A percentile compares a stretch with the other conserved stretches of the same genome.
phyloP scores from a whole-genome alignment of 2,888 invertebrate species.

The Lasius platythorax region DNA sequence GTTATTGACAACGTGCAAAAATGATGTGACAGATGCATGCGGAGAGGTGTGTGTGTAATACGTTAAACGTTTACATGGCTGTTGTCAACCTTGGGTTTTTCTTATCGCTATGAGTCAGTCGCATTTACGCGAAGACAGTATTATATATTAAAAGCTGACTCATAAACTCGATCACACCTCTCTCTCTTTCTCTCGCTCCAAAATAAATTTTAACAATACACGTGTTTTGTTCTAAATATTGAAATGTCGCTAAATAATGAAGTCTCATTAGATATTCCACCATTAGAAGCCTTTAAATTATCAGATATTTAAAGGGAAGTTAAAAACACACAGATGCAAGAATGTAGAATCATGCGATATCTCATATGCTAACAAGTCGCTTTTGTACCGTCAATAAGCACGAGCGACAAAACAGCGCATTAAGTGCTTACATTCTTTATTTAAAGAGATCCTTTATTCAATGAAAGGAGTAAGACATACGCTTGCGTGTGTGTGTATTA shows the following conservation, averaged over 20 bases:
- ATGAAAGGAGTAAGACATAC: too few species aligned
- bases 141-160: conserved; percentile 1
- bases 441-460: not conserved
- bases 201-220: too few species aligned
- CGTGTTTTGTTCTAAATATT: not conserved
- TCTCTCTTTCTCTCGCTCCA: not conserved
- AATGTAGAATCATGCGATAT: not conserved
- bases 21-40: not conserved
- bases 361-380: not conserved
- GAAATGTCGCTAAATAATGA: not conserved
- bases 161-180: not conserved
- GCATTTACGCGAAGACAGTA: not conserved
- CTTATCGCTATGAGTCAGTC: conserved; percentile 48
- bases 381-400: not conserved
- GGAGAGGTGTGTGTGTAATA: not conserved
- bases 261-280: not conserved
- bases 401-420: not conserved
- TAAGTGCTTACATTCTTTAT: not conserved
- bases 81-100: conserved; percentile 25
- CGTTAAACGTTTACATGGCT: not conserved
- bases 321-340: not conserved
- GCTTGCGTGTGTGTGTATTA: too few species aligned
- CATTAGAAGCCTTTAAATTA: not conserved
- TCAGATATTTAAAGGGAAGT: not conserved
- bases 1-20: not conserved